Base-by-base conservation (phyloP, 2,113 vertebrate species). In the Lasiurus cinereus region DNA sequence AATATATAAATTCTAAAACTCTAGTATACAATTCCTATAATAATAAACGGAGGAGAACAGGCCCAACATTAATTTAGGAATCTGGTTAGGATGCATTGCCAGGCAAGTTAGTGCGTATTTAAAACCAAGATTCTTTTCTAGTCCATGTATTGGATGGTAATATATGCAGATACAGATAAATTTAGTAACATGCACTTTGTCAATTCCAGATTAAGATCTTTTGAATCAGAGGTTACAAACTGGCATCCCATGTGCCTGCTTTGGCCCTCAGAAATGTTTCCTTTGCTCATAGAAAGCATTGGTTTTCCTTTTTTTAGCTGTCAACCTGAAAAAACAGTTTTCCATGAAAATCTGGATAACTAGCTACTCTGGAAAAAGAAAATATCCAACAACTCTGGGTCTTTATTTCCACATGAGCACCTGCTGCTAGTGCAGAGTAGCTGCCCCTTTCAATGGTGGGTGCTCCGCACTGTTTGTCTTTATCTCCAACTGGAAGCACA, bases 1-100 rank as follows among this genome's bases (percentile, higher is more conserved):
- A 89, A 89, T 84, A 86, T 84, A 93, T 91, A 76, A 91, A 74
- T 64, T 33, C n/a, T 64, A 90, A 94, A 84, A 83, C 36, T 8
- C 11, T 69, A 27, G 19, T 39, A 62, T 33, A 66, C 77, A 82
- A 94, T 59, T 94, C 31, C 43, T 95, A 54, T 97, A 93, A 90
- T 90, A 90, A 84, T 96, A 78, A 78, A 93, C 59, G 2, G 36
- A 89, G 15, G n/a, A 83, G 92, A 95, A 77, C 2, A 66, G 39
- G 22, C 13, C 48, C 2, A 50, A 83, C 64, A 82, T 74, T 11
- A 86, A 83, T 73, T 89, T 90, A 89, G 87, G 59, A 94, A 73
- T 24, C 92, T 89, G 50, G 93, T 83, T 79, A 70, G 56, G 27
- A n/a, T 93, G 88, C 77, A 39, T 66, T 46, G 27, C 76, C 33